Evolutionary conservation across 2,113 vertebrate genomes (phyloP).

Genomic region (Phocoena phocoena): DNA sequence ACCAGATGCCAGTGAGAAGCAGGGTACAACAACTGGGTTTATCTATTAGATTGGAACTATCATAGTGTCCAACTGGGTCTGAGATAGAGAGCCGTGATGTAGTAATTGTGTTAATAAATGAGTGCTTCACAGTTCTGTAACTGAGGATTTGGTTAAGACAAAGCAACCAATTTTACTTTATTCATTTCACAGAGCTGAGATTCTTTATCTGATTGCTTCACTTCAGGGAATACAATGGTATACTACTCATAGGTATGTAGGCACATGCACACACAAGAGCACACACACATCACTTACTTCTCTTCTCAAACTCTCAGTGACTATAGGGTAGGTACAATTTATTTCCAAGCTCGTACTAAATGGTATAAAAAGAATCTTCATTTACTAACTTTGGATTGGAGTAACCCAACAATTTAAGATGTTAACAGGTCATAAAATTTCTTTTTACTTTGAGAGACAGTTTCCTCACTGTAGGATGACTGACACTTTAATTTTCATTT

Average conservation of each 20-base stretch:
- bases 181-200: not conserved
- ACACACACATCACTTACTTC: not conserved
- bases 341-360: constrained; percentile 6
- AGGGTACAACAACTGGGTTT: not conserved
- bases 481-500: constrained; percentile 34
- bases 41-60: not conserved
- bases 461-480: not conserved
- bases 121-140: not conserved
- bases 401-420: constrained; percentile 17
- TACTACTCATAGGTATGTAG: not conserved
- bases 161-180: not conserved
- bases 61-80: not conserved
- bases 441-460: constrained; percentile 29
- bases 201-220: not conserved
- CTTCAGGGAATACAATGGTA: not conserved
- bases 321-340: not conserved
- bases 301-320: not conserved
- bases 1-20: not conserved
- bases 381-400: not conserved
- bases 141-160: not conserved
- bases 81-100: not conserved
- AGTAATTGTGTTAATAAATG: not conserved
- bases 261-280: not conserved
- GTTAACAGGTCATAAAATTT: not conserved
- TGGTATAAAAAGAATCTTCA: not conserved